Base-by-base conservation (phyloP, 92 coral and sea anemone genomes). In the Epizoanthus rinbou region DNA sequence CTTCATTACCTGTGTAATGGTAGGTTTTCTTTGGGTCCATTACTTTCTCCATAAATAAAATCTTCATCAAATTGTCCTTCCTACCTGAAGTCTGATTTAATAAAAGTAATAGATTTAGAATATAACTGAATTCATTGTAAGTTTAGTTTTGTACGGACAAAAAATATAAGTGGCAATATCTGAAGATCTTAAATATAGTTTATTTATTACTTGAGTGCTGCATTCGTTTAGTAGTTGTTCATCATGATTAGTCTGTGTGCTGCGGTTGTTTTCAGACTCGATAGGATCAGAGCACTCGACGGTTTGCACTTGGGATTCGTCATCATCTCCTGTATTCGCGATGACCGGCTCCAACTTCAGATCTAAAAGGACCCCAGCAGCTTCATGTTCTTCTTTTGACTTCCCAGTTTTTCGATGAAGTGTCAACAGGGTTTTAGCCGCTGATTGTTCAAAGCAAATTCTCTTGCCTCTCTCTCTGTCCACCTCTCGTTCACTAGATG, bases 361-460 rank as follows among this genome's bases (percentile, higher is more conserved):
- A 43, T 88, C 83, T 43, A 85, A 80, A 72, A 85, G 86, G 75
- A 74, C 66, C 72, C 75, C 73, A 37, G 91, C 89, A 65, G 89
- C 89, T 69, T 79, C 83, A 67, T 70, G 85, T 85, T 88, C 91
- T 43, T 85, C 89, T 85, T 68, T 85, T 57, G 86, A 80, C 67
- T 88, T 88, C 23, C 90, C 90, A 62, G 86, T 53, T 54, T 79
- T 80, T 60, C 76, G 74, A 84, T 85, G 57, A 62, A 89, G 89
- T 43, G 73, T 81, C 74, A 85, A 76, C 58, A 88, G 89, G 86
- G 89, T 80, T 89, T 86, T 89, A 33, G 85, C 89, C 50, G 23
- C 87, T 28, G 87, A 75, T 81, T 66, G 79, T 63, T 85, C 92
- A 75, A 85, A 88, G 81, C 89, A 89, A 73, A 85, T 80, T 86